Percentiles rank a stretch among this genome's conserved stretches.
These are phyloP conservation scores for Synanthedon tipuliformis DNA, from an alignment of 2,888 invertebrate genomes.

Conservation along the genomic window DNA sequence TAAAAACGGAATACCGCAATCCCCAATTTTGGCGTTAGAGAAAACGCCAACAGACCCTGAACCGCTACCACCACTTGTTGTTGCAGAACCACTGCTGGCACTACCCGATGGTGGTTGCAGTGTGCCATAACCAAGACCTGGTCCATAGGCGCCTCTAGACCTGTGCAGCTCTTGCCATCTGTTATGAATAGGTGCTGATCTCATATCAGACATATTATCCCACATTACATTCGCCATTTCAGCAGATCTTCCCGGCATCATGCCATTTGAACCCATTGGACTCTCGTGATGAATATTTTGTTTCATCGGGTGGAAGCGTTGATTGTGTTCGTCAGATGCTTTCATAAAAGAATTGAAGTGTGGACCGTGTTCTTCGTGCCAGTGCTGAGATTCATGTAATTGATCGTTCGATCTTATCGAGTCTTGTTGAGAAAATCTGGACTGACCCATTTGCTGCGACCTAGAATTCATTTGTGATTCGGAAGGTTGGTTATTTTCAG, in stretches of 20 bases:
- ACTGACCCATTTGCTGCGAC: too few species aligned
- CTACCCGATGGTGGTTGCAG: too few species aligned
- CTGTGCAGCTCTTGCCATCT: neutral
- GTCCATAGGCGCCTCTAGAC: conserved; percentile 29
- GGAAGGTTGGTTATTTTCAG: neutral
- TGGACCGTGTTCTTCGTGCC: too few species aligned
- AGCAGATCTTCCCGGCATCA: conserved; percentile 21
- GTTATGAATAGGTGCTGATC: conserved; percentile 2
- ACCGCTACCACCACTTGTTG: conserved; percentile 8
- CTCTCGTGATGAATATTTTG: neutral
- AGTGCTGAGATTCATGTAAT: too few species aligned
- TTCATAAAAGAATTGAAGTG: conserved; percentile 3
- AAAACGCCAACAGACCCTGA: conserved; percentile 42
- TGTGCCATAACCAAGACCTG: neutral
- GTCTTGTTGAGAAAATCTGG: too few species aligned
- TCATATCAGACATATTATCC: conserved; percentile 16
- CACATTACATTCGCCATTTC: conserved; percentile 26
- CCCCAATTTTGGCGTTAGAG: conserved; percentile 46
- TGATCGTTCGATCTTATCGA: too few species aligned
- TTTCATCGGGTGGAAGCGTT: neutral
- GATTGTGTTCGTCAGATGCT: conserved; percentile 3
- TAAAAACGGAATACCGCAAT: conserved; percentile 50
- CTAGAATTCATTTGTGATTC: too few species aligned
- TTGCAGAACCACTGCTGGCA: neutral
- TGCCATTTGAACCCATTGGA: conserved; percentile 4